Evolutionary conservation across 2,888 invertebrate genomes (phyloP).

Genomic region (Heliconius charithonia): DNA sequence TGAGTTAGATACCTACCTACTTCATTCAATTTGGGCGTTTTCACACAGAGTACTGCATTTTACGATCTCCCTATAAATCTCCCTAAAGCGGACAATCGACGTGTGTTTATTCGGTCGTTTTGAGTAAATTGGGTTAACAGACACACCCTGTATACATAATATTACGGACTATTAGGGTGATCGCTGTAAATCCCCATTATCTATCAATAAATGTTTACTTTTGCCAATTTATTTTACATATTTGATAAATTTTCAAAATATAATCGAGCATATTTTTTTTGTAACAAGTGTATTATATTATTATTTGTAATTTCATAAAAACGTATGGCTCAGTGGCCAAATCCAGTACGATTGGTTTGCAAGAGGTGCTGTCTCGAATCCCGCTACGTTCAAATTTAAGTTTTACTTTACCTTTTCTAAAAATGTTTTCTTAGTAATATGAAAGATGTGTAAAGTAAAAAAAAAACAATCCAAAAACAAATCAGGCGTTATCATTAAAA

Average conservation of each 20-base stretch:
- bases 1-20: constrained; percentile 47
- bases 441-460: not conserved
- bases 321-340: not conserved
- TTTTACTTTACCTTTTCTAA: too few species aligned
- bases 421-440: not conserved
- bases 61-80: constrained; percentile 74
- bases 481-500: not conserved
- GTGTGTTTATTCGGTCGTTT: constrained; percentile 75
- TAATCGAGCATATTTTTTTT: not conserved
- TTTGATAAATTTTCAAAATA: constrained; percentile 18
- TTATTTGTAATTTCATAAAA: not conserved
- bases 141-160: constrained; percentile 70
- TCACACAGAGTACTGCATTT: constrained; percentile 54
- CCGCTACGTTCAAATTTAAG: too few species aligned
- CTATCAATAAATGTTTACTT: constrained; percentile 64
- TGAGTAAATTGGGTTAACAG: constrained; percentile 77
- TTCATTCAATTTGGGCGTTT: constrained; percentile 43
- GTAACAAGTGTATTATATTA: not conserved
- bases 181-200: constrained; percentile 50
- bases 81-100: constrained; percentile 62
- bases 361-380: not conserved
- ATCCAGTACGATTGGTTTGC: not conserved
- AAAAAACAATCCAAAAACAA: not conserved
- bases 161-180: constrained; percentile 70
- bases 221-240: constrained; percentile 47